Evolutionary conservation across 2,113 vertebrate species (phyloP), one percentile per base, ranked within the genome.

Genomic region (Gorilla gorilla): DNA sequence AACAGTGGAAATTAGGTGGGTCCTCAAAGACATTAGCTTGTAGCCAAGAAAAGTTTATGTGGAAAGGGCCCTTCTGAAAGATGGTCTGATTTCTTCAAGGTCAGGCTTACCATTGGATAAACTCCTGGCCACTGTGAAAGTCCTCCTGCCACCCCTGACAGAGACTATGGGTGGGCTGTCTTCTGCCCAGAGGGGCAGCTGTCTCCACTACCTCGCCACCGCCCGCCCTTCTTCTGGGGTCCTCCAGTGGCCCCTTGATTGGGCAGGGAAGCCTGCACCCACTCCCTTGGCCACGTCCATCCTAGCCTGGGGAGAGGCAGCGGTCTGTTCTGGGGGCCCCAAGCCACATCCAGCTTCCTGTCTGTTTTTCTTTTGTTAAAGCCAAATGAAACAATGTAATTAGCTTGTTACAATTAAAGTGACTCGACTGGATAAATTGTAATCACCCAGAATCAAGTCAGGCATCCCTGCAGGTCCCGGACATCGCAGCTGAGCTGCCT

Each of bases 391-490:
- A 99, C 99, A 99, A 99, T 99, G 99, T 99, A 99, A 99, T 99
- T 99, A 99, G 99, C 99, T 99, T 99, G 99, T 99, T 99, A 99
- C 99, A 99, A 99, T 99, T 99, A 99, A 99, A 99, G 99, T 99
- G 99, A 99, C 99, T 99, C 99, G 99, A 99, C 99, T 99, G 99
- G 99, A 99, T 99, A 99, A 99, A 99, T 99, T 99, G 99, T 99
- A 99, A 99, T 99, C 99, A 99, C 99, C 99, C 99, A 99, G 99
- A 99, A 99, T 99, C 99, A 99, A 99, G 99, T 99, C 99, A 99
- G 99, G 99, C 99, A 99, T 99, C 99, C 99, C 99, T 99, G 99
- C 99, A 99, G 99, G 99, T 99, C 99, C 98, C 98, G 99, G 99
- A 99, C 98, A 99, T 99, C 99, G 98, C 99, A 99, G 99, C 99